Evolutionary conservation across 2,797 vertebrate species (phyloP), one percentile per base, ranked within the genome.

Genomic region (Coregonus sp.): DNA sequence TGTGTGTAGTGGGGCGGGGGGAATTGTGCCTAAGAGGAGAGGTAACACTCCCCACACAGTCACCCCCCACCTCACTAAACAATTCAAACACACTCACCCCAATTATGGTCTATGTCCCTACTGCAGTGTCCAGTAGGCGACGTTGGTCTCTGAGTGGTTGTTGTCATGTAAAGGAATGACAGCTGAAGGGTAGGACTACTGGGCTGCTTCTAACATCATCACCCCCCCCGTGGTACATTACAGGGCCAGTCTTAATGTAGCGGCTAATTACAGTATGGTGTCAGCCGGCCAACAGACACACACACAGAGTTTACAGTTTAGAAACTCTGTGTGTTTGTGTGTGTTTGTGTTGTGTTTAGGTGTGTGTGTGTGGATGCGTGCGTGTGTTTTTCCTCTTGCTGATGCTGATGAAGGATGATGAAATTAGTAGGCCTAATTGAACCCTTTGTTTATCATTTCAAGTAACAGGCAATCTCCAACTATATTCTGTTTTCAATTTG

Each of bases 221-320:
- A 76, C 35, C 82, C 68, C 87, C 86, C 86, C 74, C 82, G 84
- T 87, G 86, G 85, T 88, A 85, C 83, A 85, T 90, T 88, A 91
- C 85, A 81, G 73, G 71, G 81, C 65, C 33, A 56, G 76, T 87
- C 91, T 91, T 91, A 89, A 91, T 92, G 88, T 88, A 86, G 85
- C 81, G 84, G 82, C 86, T 90, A 91, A 93, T 92, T 92, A 87
- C 86, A 90, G 87, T 90, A 90, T 91, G 86, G 77, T 81, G 74
- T 71, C 63, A 78, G 80, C 74, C 79, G 75, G 77, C 79, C 84
- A 80, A 83, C 63, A 80, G 78, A 78, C 63, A 78, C 72, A 40
- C 61, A 68, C 50, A 52, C 25, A 16, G n/a, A 40, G 68, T 70
- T 70, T 35, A 47, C 66, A 15, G 14, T 31, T 31, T 47, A 47